Conservation (phyloP, 2,797 vertebrate genomes). For the Mormyrops boulengeri region DNA sequence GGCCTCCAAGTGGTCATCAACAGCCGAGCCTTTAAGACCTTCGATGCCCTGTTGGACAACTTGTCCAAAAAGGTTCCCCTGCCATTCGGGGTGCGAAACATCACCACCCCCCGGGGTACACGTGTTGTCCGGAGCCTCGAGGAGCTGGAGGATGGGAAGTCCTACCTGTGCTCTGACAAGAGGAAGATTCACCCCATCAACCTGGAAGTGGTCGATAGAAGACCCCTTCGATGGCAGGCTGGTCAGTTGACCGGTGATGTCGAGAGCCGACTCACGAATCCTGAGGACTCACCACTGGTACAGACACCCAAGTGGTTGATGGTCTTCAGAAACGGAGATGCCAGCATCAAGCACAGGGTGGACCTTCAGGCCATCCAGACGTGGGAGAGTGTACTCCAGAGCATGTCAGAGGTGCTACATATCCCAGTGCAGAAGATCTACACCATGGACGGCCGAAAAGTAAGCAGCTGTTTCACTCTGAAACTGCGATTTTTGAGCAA, state of each 20-base stretch:
- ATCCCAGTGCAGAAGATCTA: constrained; percentile 82
- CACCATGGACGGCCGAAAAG: constrained; percentile 79
- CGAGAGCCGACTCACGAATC: constrained; percentile 33
- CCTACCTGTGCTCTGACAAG: constrained; percentile 87
- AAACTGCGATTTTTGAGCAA: background rate
- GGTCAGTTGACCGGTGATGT: constrained; percentile 41
- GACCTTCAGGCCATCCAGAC: constrained; percentile 74
- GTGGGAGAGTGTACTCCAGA: constrained; percentile 79
- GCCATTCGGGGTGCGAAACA: constrained; percentile 89
- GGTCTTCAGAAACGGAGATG: constrained; percentile 82
- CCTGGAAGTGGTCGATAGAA: constrained; percentile 66
- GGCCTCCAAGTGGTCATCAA: constrained; percentile 84
- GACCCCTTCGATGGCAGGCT: constrained; percentile 48
- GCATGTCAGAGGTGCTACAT: constrained; percentile 76
- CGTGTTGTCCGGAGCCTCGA: constrained; percentile 72
- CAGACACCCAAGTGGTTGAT: constrained; percentile 70
- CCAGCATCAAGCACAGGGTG: constrained; percentile 56
- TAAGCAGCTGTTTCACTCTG: constrained; percentile 49
- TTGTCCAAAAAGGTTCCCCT: constrained; percentile 87
- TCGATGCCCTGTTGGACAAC: constrained; percentile 82
- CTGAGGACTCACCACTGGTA: constrained; percentile 42
- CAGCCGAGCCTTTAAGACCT: constrained; percentile 84
- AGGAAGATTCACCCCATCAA: constrained; percentile 83
- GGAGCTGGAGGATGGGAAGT: constrained; percentile 82
- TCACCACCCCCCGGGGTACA: constrained; percentile 81